Evolutionary conservation across 2,888 invertebrate species (phyloP), one percentile per base, ranked within the genome.

Genomic region (Tyria jacobaeae): DNA sequence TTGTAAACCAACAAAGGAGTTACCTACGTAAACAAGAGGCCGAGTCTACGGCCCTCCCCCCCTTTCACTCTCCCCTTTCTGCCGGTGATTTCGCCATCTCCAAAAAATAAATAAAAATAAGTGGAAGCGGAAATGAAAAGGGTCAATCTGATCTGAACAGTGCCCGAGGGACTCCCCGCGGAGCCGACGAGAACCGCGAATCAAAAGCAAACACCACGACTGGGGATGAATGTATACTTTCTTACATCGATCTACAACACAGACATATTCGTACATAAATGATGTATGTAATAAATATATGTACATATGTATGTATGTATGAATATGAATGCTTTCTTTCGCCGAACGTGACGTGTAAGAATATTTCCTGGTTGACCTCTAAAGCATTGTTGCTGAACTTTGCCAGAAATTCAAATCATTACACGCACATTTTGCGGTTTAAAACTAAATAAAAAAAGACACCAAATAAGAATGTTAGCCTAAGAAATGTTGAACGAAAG

Each of bases 21-120:
- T 68, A 71, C 73, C 71, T 77, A 77, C 63, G 70, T 63, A 62
- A 69, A 68, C 64, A 61, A 61, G 59, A 63, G 64, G 57, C 49
- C 64, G 65, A 25, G 21, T 15, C 44, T 9, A 21, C 47, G 12
- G 10, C 24, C 39, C 24, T 63, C 52, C 57, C 60, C 50, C 64
- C 55, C 62, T 66, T 51, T 21, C 48, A 58, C 56, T 17, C 60
- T 48, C 60, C 54, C 17, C 59, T 50, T 60, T 47, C 48, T 41
- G 54, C 50, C 56, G 59, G 65, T 65, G 70, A 80, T 78, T 78
- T 80, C 76, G 78, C 77, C 75, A 80, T 75, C 81, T 80, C 73
- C 71, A 70, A 70, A 77, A 72, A 80, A 81, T 79, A 82, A 82
- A 86, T 82, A 84, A 80, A 80, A 84, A 80, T 82, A 78, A 81